Evolutionary conservation across 2,113 vertebrate genomes (phyloP).

Genomic region (Fukomys damarensis): DNA sequence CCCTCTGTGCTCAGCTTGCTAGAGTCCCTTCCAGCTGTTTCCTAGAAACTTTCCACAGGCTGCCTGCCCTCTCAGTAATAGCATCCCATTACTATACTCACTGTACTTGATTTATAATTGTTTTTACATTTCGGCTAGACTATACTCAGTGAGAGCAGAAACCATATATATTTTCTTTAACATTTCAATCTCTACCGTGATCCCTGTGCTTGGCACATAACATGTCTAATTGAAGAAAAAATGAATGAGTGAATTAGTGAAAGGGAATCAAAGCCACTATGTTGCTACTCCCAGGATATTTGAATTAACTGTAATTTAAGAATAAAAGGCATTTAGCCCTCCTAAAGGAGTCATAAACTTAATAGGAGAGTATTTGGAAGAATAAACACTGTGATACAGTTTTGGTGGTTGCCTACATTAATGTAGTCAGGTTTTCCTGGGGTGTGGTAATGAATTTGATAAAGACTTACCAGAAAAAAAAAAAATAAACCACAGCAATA

Average conservation of each 20-base stretch:
- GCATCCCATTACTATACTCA: background rate
- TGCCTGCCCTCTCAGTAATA: background rate
- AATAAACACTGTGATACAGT: background rate
- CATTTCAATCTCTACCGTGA: background rate
- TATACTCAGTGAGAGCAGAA: background rate
- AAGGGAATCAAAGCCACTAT: background rate
- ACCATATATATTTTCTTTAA: background rate
- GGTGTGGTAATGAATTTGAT: background rate
- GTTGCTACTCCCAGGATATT: background rate
- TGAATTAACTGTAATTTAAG: slow-evolving; percentile 33
- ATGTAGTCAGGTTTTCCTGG: background rate
- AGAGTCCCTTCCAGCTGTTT: background rate
- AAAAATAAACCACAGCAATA: background rate
- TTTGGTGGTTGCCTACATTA: background rate
- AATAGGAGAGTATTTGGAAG: background rate
- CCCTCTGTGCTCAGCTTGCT: background rate
- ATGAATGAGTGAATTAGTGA: slow-evolving; percentile 50
- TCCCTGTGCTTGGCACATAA: background rate
- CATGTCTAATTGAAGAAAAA: background rate
- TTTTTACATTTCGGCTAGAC: background rate
- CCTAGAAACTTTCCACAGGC: background rate
- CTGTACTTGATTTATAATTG: background rate
- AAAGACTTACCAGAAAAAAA: background rate
- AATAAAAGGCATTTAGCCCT: background rate
- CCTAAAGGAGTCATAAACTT: background rate